Base-by-base conservation (phyloP, 2,113 vertebrate genomes). In the Salminus brasiliensis region DNA sequence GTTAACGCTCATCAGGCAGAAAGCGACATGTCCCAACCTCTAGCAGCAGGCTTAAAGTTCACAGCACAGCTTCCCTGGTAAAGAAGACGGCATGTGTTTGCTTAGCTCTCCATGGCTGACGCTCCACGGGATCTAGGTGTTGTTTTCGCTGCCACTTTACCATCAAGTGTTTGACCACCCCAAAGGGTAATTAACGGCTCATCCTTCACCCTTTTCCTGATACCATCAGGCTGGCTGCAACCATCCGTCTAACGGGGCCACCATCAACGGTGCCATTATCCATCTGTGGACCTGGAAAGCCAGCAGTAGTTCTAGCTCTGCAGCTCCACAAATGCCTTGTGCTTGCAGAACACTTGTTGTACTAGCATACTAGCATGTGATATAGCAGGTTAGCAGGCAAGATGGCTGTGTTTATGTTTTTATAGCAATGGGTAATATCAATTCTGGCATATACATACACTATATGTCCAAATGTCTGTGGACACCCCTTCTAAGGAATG, bases 191-290 rank as follows among this genome's bases (percentile, higher is more conserved):
- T 85, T 76, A 78, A 30, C 34, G 29, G 13, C 55, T 79, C 76
- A 67, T 68, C 83, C 63, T 81, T 81, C 55, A 78, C 65, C 23
- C 45, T 72, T 47, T 18, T 43, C 29, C 30, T 15, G 78, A 80
- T 85, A 78, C 53, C 53, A 84, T 86, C 85, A n/a, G 45, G 60
- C 52, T 74, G 79, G 1, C 18, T 78, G 81, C 71, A 52, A 82
- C 32, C 81, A 76, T 69, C 76, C 55, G 36, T 83, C 76, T 76
- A 69, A 18, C 49, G 78, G 72, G 73, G 82, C 85, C 77, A 83
- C 75, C 83, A 88, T 83, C 79, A 55, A 71, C 73, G 12, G 82
- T 76, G 86, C 85, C 72, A 85, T 85, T 85, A 15, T 12, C 4
- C 4, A 39, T 4, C 9, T 4, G 4, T n/a, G n/a, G n/a, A n/a